Conservation (phyloP, 2,113 vertebrate genomes). For the Micronycteris hirsuta region DNA sequence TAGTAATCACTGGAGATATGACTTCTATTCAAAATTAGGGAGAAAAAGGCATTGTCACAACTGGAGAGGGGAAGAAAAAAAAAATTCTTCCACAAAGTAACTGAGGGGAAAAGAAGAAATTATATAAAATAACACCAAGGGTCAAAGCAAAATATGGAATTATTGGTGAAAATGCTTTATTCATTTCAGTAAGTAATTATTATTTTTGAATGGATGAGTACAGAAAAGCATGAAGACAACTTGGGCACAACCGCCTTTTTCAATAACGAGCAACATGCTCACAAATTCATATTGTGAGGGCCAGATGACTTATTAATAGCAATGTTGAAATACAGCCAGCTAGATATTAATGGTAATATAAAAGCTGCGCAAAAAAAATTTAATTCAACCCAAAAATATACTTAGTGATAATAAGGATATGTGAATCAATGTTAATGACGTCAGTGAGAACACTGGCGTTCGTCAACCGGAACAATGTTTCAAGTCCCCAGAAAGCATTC, state of each 20-base stretch:
- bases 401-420: not conserved
- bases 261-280: not conserved
- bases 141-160: conserved; percentile 6
- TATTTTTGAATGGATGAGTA: not conserved
- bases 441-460: not conserved
- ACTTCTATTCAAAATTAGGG: not conserved
- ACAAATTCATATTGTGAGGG: not conserved
- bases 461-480: conserved; percentile 19
- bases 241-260: not conserved
- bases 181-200: conserved; percentile 28
- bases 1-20: not conserved
- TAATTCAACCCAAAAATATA: conserved; percentile 13
- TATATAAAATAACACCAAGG: not conserved
- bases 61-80: not conserved
- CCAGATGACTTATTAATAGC: conserved; percentile 44
- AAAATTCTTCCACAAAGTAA: not conserved
- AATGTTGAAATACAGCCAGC: not conserved
- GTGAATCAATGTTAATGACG: not conserved
- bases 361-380: not conserved
- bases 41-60: not conserved
- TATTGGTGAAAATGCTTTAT: conserved; percentile 7
- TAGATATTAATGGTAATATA: conserved; percentile 23
- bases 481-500: not conserved
- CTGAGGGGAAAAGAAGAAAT: not conserved
- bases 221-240: not conserved